Evolutionary conservation across 2,113 vertebrate genomes (phyloP).

Genomic region (Microcebus jonahi): DNA sequence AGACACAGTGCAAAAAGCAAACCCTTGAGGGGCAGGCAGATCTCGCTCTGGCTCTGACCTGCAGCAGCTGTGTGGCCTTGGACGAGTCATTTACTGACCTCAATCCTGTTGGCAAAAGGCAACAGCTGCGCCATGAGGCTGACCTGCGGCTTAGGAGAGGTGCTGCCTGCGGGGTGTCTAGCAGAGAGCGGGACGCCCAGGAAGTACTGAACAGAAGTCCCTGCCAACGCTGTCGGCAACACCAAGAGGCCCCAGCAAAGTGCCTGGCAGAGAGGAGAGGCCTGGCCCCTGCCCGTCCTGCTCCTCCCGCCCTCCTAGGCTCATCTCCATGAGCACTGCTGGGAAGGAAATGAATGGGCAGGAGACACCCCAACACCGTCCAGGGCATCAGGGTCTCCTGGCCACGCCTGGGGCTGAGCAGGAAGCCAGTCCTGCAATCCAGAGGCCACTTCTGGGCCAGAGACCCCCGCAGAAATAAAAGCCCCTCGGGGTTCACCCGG

Average conservation of each 20-base stretch:
- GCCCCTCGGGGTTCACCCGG: background rate
- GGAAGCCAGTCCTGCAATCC: background rate
- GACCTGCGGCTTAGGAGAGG: background rate
- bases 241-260: background rate
- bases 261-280: background rate
- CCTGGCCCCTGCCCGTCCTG: background rate
- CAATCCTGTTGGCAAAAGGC: background rate
- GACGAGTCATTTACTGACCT: background rate
- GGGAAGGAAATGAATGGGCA: background rate
- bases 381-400: background rate
- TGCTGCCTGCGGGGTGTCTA: background rate
- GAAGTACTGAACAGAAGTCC: background rate
- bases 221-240: background rate
- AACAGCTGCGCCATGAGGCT: background rate
- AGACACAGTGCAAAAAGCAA: background rate
- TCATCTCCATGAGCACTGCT: no score
- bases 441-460: background rate
- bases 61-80: background rate
- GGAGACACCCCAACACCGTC: accelerated
- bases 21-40: background rate
- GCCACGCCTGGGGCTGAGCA: background rate
- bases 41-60: background rate
- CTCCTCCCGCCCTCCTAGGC: background rate
- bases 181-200: background rate
- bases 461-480: background rate